Conservation (phyloP, 2,113 vertebrate species). For the Rhynchopsitta pachyrhyncha region DNA sequence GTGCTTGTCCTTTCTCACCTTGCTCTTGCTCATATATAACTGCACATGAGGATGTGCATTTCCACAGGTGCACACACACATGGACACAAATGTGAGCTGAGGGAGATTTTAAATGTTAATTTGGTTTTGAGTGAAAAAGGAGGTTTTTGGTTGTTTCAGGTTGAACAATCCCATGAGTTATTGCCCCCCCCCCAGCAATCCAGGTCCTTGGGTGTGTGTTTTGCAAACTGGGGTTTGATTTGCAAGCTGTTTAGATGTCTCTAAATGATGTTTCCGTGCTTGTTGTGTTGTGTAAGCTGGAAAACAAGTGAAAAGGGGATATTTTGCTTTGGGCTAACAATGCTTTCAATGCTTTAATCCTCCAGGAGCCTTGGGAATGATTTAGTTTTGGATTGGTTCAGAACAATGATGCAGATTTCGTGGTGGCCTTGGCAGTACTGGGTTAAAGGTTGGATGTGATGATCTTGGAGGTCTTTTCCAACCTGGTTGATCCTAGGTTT, state of each 20-base stretch:
- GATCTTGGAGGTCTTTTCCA: not conserved
- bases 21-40: not conserved
- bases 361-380: not conserved
- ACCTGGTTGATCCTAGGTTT: not conserved
- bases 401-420: not conserved
- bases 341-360: not conserved
- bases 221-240: not conserved
- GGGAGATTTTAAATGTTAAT: not conserved
- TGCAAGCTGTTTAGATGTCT: not conserved
- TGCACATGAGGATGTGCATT: not conserved
- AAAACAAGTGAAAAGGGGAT: not conserved
- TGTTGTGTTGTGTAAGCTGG: not conserved
- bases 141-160: not conserved
- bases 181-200: not conserved
- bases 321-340: not conserved
- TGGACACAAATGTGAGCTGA: not conserved
- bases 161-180: not conserved
- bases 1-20: not conserved
- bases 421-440: not conserved
- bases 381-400: not conserved
- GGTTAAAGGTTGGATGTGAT: not conserved
- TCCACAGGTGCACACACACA: not conserved
- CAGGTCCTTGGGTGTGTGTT: not conserved
- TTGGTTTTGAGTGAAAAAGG: not conserved
- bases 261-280: not conserved